Base-by-base conservation (phyloP, 1,140 invertebrate genomes). In the Bombus picipes region DNA sequence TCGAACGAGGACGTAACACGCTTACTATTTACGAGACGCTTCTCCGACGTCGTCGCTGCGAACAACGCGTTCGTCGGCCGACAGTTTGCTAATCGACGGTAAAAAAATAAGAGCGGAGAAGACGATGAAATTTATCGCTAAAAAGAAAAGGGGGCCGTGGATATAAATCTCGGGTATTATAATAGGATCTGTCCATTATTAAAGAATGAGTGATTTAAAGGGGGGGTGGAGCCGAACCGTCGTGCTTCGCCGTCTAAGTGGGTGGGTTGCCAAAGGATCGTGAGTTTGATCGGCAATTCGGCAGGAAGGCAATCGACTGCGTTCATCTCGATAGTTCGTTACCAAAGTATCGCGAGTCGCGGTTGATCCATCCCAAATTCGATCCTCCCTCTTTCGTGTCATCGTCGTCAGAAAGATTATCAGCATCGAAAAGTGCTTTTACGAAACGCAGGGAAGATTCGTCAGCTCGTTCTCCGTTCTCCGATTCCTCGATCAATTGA, bases 151-250 rank as follows among this genome's bases (percentile, higher is more conserved):
- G 94, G 94, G 94, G 91, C 93, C 92, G 93, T 85, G 93, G 91
- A 92, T 94, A 95, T 95, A 95, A 95, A 95, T 95, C 94, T 95
- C 93, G 86, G 90, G 93, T 94, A 95, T 95, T 95, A 95, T 95
- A 95, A 95, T 95, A 94, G 94, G 94, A 95, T 95, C 94, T 95
- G 95, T 95, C 94, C 94, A 95, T 95, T 95, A 95, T 95, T 95
- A 95, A 95, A 95, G 94, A 95, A 95, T 95, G 95, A 95, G 94
- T 94, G 94, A 95, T 95, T 95, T 95, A 95, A 91, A 93, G 94
- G 91, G 93, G 93, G 92, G 94, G 94, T 94, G 94, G 94, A 95
- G 94, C 91, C 89, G 87, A 89, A 85, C 90, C 87, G 89, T 89
- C 86, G 87, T 89, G 90, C 92, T 91, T 87, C 87, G 89, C 89